Percentiles rank a stretch among this genome's conserved stretches.
phyloP scores from a whole-genome alignment of 2,888 invertebrate species.

The Nomada goodeniana region DNA sequence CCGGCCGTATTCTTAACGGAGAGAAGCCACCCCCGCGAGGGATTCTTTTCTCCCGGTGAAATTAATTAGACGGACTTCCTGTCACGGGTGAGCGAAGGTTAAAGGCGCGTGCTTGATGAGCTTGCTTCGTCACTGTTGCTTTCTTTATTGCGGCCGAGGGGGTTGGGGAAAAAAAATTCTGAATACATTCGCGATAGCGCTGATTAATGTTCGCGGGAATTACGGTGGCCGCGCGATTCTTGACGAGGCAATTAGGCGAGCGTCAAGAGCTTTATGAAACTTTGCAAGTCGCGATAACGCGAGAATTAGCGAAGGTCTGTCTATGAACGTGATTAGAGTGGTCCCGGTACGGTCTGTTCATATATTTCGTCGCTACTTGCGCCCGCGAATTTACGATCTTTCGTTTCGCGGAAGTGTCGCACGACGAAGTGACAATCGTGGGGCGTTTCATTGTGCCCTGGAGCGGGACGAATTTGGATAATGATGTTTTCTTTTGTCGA shows the following conservation, averaged over 20 bases:
- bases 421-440: too few relatives aligned
- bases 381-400: too few relatives aligned
- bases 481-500: too few relatives aligned
- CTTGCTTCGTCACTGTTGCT: conserved; percentile 62
- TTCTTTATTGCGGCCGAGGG: conserved; percentile 26
- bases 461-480: too few relatives aligned
- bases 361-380: not conserved
- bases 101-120: conserved; percentile 60
- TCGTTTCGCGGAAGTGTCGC: too few relatives aligned
- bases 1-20: conserved; percentile 59
- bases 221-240: conserved; percentile 24
- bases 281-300: conserved; percentile 8
- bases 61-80: conserved; percentile 73
- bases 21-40: conserved; percentile 63
- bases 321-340: conserved; percentile 13
- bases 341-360: not conserved
- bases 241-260: conserved; percentile 40
- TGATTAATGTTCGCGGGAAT: conserved; percentile 44
- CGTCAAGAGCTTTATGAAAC: conserved; percentile 36
- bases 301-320: conserved; percentile 13
- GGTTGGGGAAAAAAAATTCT: conserved; percentile 12
- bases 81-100: conserved; percentile 59
- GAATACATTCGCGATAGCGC: conserved; percentile 46
- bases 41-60: conserved; percentile 64
- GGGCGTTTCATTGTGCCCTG: too few relatives aligned